A percentile compares a stretch with the other conserved stretches of the same genome.
Conservation (phyloP, 2,113 vertebrate species). For the Ploceus nigricollis region DNA sequence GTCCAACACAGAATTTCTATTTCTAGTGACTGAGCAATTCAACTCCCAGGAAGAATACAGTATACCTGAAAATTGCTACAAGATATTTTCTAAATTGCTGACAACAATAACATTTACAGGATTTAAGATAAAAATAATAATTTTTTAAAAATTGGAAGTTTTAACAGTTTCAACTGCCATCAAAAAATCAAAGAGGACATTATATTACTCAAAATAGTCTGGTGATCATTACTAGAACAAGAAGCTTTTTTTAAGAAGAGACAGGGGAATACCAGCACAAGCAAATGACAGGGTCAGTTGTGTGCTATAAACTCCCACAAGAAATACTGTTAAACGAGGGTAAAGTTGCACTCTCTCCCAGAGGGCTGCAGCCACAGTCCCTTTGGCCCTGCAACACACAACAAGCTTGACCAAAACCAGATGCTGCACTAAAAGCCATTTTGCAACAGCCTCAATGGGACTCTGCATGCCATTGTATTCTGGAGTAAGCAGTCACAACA, state of each 20-base stretch:
- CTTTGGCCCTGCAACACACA: background rate
- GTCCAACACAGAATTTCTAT: background rate
- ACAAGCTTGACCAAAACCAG: background rate
- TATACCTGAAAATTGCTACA: background rate
- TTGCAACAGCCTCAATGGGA: background rate
- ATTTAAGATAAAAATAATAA: background rate
- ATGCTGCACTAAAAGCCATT: background rate
- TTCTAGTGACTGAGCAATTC: background rate
- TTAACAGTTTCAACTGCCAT: background rate
- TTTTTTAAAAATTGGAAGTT: background rate
- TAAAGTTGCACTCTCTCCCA: background rate
- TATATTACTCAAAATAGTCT: background rate
- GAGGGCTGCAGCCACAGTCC: background rate
- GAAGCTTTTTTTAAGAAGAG: background rate
- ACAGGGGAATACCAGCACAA: background rate
- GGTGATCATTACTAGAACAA: background rate
- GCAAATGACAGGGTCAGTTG: background rate
- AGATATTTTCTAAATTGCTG: background rate
- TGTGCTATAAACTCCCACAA: background rate
- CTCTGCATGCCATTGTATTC: background rate
- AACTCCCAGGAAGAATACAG: background rate
- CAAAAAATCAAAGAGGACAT: background rate
- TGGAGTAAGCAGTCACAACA: background rate
- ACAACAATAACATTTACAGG: background rate
- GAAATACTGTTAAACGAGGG: background rate